Evolutionary conservation across 2,888 invertebrate species (phyloP), one percentile per base, ranked within the genome.

Genomic region (Noctua pronuba): DNA sequence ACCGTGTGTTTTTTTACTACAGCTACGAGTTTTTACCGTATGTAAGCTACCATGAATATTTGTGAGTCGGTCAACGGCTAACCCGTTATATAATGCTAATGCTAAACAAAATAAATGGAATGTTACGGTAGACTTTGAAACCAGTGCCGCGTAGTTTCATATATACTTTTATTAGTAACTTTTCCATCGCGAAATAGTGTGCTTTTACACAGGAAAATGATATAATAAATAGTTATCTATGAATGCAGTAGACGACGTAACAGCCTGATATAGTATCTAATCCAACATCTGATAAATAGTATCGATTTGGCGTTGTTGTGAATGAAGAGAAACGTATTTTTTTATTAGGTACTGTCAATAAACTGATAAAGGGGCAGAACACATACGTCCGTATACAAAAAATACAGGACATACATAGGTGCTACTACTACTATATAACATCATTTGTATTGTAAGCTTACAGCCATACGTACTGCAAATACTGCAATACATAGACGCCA

Each of bases 261-360:
- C 24, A 73, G 35, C 31, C 8, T 35, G 73, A 73, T 73, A 80
- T 44, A 72, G 18, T 78, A 81, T 79, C 81, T 73, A 66, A 73
- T 66, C 49, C 41, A 65, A 66, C 2, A 49, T 49, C 55, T 58
- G 82, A 49, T 65, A 65, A 46, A 73, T 66, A 28, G 44, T 79
- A 55, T 81, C 46, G 52, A 65, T 65, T 81, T n/a, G 31, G 21
- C 35, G 52, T 28, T 11, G 6, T 46, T 11, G 6, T 46, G 72
- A 74, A 79, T 82, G 52, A 82, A 67, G 3, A 55, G 21, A 71
- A 80, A 35, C 35, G 18, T 31, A 44, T 28, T 52, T 82, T 21
- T 81, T 60, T 16, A 31, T 62, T 62, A n/a, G n/a, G n/a, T n/a
- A 73, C 24, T 64, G 31, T 41, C 21, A 75, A 44, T 67, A 73